Evolutionary conservation across 2,113 vertebrate species (phyloP).

Genomic region (Rutilus rutilus): DNA sequence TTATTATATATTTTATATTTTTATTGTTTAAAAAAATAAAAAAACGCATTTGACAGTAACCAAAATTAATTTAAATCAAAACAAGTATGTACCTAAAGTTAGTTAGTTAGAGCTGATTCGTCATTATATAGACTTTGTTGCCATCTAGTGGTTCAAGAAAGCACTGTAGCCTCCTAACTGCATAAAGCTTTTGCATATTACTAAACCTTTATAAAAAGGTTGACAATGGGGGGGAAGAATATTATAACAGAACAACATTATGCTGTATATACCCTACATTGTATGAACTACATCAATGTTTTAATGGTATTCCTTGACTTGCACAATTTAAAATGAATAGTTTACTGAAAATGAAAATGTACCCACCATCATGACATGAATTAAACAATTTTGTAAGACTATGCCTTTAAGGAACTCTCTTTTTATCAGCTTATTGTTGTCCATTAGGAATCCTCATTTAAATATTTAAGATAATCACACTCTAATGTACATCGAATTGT

Average conservation of each 20-base stretch:
- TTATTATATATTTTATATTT: neutral
- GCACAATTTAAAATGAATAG: neutral
- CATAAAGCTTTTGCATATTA: neutral
- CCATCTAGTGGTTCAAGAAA: constrained; percentile 41
- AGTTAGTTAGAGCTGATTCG: neutral
- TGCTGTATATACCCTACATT: neutral
- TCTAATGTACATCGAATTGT: neutral
- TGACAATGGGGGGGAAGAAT: neutral
- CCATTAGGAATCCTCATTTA: neutral
- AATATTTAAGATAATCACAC: too few relatives aligned
- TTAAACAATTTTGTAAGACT: neutral
- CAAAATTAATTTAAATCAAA: neutral
- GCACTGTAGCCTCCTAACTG: neutral
- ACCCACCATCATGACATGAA: neutral
- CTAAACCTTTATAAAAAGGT: neutral
- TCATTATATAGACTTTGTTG: constrained; percentile 40
- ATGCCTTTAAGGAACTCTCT: neutral
- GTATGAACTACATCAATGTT: neutral
- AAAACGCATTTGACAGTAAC: neutral
- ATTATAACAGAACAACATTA: neutral
- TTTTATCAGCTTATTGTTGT: neutral
- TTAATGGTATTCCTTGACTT: neutral
- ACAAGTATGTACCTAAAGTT: neutral
- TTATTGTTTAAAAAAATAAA: neutral
- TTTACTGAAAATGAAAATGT: neutral